phyloP scores from a whole-genome alignment of 2,888 invertebrate genomes.

The Perithous albicinctus region DNA sequence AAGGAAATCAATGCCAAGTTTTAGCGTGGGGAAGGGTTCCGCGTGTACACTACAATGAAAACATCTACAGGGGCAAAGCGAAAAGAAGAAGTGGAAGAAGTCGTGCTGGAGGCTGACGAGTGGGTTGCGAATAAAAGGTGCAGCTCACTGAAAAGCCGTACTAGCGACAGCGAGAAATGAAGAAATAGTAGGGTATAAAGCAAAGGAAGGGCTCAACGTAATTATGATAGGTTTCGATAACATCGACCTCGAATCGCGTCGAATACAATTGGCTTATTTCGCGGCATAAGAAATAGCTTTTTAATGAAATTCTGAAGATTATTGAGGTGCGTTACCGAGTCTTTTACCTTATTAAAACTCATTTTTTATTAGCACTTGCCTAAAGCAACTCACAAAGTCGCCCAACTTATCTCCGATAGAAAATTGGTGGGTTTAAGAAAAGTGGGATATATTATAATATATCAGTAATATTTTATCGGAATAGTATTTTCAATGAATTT shows the following conservation, averaged over 20 bases:
- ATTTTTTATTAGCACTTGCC: no score
- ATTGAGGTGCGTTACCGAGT: no score
- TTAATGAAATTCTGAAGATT: no score
- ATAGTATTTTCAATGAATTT: not conserved
- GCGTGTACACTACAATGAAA: not conserved
- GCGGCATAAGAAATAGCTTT: not conserved
- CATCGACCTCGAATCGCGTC: slow-evolving; percentile 1
- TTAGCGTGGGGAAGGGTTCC: not conserved
- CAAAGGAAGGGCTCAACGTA: not conserved
- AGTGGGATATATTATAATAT: no score
- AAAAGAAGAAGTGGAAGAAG: not conserved
- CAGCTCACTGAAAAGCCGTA: not conserved
- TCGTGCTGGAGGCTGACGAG: not conserved
- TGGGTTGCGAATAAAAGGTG: not conserved
- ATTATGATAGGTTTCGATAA: not conserved
- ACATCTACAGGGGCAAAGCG: not conserved
- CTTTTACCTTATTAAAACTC: no score
- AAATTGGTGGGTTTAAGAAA: no score
- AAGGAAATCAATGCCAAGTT: slow-evolving; percentile 32
- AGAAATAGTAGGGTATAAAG: slow-evolving; percentile 7
- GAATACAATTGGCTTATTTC: not conserved
- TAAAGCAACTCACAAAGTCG: no score
- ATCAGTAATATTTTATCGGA: not conserved
- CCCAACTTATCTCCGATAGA: no score
- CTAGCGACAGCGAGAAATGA: not conserved